phyloP scores from a whole-genome alignment of 2,113 vertebrate species.

The Alces alces region DNA sequence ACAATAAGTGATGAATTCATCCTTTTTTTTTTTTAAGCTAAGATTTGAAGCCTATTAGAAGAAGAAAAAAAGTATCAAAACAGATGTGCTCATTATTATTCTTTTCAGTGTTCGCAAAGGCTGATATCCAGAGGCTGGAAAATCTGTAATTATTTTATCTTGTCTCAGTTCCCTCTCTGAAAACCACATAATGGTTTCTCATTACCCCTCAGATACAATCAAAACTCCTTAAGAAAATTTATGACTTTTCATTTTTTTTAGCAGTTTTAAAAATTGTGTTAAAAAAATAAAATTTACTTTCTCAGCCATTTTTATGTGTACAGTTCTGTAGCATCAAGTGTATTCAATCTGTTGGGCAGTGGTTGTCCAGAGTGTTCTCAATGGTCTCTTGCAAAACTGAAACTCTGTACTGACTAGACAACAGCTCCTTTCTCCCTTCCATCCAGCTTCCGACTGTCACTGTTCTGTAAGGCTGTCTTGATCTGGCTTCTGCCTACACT shows the following conservation, averaged over 20 bases:
- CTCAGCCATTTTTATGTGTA: background rate
- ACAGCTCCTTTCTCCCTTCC: rapidly evolving
- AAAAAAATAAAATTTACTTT: background rate
- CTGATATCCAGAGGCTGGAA: background rate
- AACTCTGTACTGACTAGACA: too few species aligned
- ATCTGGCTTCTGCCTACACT: background rate
- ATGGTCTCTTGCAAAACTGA: background rate
- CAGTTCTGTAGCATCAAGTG: background rate
- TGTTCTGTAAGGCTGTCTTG: too few species aligned
- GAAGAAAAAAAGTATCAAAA: background rate
- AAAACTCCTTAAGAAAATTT: background rate
- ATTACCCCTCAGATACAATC: background rate
- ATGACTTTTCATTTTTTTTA: background rate
- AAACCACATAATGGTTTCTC: background rate
- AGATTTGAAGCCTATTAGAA: background rate
- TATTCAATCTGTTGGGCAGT: background rate
- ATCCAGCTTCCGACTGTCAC: too few species aligned
- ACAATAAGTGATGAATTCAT: background rate
- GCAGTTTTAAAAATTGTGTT: background rate
- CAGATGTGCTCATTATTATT: background rate
- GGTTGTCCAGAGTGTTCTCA: background rate
- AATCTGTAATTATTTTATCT: background rate
- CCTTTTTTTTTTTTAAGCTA: background rate
- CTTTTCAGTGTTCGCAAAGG: rapidly evolving
- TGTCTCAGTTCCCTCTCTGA: background rate